Base-by-base conservation (phyloP, 2,888 invertebrate species). In the Drosophila merina region DNA sequence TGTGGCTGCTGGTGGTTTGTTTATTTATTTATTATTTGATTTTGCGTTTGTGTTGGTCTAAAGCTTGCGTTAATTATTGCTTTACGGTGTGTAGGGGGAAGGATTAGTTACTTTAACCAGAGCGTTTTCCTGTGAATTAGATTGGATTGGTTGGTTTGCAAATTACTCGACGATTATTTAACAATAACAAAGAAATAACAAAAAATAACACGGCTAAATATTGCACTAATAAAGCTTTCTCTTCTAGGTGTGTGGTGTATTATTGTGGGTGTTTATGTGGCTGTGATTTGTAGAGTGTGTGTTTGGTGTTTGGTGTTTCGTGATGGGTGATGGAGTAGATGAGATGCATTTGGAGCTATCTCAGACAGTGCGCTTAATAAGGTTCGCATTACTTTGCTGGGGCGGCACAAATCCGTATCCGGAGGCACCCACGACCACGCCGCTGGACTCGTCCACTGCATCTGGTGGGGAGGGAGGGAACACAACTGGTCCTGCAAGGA, bases 381-480 rank as follows among this genome's bases (percentile, higher is more conserved):
- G 62, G 45, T 70, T 70, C 69, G 76, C 75, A 83, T 88, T 89
- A 88, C 89, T 88, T 89, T 89, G 88, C 76, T 89, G 90, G 67
- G 96, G 96, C 72, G 96, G 96, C 70, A 96, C 96, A 91, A 97
- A 97, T 78, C 97, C 97, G 90, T 94, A 97, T 77, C 96, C 96
- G 51, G 96, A 96, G 66, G 96, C 96, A 64, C 97, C 96, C 31
- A 95, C 95, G 60, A 96, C 93, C 38, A 97, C 96, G 14, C 96
- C 96, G 89, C 96, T 96, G 77, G 95, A 94, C 91, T 95, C 95
- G 73, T 94, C 93, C 45, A 95, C 93, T 79, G 95, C 95, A 70
- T 94, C 94, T 79, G 93, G 92, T 7, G 95, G 95, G 26, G 94
- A 93, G 64, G 94, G 94, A 38, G 96, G 96, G 93, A 96, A 97